Percentiles rank a stretch among this genome's conserved stretches.
Evolutionary conservation across 2,888 invertebrate species (phyloP).

Genomic region (Camponotus fellah): DNA sequence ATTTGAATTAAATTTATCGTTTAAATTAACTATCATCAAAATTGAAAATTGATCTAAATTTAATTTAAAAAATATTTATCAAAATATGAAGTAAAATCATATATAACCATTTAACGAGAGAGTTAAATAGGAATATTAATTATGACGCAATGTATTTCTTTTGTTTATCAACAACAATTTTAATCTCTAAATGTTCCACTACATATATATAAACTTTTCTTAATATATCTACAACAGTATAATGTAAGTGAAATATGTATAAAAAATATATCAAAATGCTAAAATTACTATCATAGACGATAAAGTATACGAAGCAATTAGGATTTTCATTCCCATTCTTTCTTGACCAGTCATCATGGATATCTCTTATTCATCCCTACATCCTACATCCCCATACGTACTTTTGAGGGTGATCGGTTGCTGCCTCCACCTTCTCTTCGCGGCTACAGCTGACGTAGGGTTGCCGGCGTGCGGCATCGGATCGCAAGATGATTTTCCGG

Average conservation of each 20-base stretch:
- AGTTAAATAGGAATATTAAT: not conserved
- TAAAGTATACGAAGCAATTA: not conserved
- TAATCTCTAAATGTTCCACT: not conserved
- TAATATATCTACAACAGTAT: not conserved
- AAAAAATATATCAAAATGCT: not conserved
- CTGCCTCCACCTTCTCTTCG: constrained; percentile 48
- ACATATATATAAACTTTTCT: not conserved
- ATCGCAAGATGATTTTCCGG: constrained; percentile 49
- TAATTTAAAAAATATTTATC: no score
- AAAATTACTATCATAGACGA: not conserved
- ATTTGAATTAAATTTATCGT: not conserved
- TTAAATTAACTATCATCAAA: not conserved
- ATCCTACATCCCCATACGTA: constrained; percentile 61
- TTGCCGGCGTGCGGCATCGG: constrained; percentile 48
- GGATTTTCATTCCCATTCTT: not conserved
- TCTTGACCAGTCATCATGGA: not conserved
- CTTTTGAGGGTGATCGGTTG: constrained; percentile 65
- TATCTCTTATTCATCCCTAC: not conserved
- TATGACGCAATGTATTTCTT: not conserved
- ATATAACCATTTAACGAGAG: not conserved
- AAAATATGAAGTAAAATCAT: not conserved
- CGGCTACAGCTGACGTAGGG: constrained; percentile 26
- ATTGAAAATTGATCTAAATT: not conserved
- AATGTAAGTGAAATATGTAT: not conserved
- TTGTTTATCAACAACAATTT: not conserved